These are phyloP conservation scores for Manduca sexta DNA, from an alignment of 1,140 invertebrate genomes.

Conservation along the genomic window DNA sequence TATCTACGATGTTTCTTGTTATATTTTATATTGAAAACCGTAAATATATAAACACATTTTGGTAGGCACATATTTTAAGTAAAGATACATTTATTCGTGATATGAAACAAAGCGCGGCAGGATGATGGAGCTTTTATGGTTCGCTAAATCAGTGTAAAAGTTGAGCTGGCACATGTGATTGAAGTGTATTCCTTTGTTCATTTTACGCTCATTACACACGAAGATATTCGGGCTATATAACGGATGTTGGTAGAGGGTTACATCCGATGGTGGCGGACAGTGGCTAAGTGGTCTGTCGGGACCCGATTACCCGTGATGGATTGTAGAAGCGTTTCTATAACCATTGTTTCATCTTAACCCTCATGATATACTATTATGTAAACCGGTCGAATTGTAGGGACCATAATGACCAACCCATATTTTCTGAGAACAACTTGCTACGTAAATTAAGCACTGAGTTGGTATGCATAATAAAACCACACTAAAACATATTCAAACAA, in stretches of 20 bases:
- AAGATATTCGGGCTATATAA: not conserved
- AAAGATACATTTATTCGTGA: too few species aligned
- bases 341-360: constrained; percentile 27
- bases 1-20: too few species aligned
- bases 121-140: too few species aligned
- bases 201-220: constrained; percentile 12
- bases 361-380: constrained; percentile 17
- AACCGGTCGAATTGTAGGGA: not conserved
- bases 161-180: constrained; percentile 1
- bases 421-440: not conserved
- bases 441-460: too few species aligned
- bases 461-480: too few species aligned
- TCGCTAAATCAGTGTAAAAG: not conserved
- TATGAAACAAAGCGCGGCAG: too few species aligned
- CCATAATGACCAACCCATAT: not conserved
- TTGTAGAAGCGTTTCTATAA: constrained; percentile 33
- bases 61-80: too few species aligned
- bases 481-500: too few species aligned
- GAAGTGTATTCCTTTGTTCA: constrained; percentile 17
- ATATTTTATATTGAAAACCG: too few species aligned
- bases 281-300: constrained; percentile 47
- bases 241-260: constrained; percentile 32
- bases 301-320: constrained; percentile 40
- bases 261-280: constrained; percentile 32
- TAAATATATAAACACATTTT: too few species aligned